These are phyloP conservation scores for Centropus unirufus DNA, from an alignment of 2,113 vertebrate species.

Conservation along the genomic window DNA sequence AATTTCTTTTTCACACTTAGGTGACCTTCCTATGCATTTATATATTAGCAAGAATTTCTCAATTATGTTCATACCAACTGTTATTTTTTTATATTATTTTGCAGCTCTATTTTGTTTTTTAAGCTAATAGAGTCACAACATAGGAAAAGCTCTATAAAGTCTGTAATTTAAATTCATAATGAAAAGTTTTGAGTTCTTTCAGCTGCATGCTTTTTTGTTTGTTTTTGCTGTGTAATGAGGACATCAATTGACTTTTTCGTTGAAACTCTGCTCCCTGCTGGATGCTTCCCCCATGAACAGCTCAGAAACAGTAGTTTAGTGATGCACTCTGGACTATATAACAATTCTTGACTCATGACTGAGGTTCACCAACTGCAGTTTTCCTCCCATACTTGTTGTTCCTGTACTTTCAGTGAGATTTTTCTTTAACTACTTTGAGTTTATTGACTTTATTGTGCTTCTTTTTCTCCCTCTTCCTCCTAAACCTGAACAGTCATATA, in stretches of 20 bases:
- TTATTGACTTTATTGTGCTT: not conserved
- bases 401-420: not conserved
- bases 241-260: not conserved
- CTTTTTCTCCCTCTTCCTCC: not conserved
- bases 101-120: not conserved
- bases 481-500: not conserved
- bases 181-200: not conserved
- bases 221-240: not conserved
- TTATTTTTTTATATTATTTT: not conserved
- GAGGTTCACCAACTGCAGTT: not conserved
- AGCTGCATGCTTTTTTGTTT: not conserved
- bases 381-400: not conserved
- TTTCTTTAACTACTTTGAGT: not conserved
- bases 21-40: not conserved
- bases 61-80: not conserved
- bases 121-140: not conserved
- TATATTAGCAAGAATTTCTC: not conserved
- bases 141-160: not conserved
- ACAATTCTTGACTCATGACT: not conserved
- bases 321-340: not conserved
- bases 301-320: not conserved
- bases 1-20: conserved; percentile 27
- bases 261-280: not conserved
- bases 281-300: not conserved
- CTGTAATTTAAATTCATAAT: not conserved